Percentiles rank a stretch among this genome's conserved stretches.
These are phyloP conservation scores for Acanthurus leucopareius DNA, from an alignment of 2,797 vertebrate species.

Conservation along the genomic window DNA sequence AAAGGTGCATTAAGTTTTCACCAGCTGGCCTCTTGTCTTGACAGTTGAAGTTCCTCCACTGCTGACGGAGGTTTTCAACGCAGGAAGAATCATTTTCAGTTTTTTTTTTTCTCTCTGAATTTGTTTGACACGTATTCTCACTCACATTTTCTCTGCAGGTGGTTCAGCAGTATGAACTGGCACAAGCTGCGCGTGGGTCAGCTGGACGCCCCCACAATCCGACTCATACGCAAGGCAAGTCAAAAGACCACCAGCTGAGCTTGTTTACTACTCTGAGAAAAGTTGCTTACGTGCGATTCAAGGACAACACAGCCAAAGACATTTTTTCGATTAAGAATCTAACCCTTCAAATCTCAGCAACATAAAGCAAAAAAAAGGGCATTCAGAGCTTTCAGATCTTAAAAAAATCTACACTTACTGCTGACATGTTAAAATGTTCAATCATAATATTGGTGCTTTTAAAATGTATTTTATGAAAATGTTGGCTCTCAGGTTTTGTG, in stretches of 20 bases:
- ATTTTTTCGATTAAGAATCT: too few relatives aligned
- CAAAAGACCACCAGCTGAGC: neutral
- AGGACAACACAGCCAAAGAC: neutral
- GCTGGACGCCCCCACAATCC: conserved; percentile 84
- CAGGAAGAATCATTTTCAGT: neutral
- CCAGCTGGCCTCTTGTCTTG: neutral
- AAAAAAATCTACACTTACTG: too few relatives aligned
- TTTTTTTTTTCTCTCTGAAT: neutral
- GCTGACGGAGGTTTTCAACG: neutral
- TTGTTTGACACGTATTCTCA: neutral
- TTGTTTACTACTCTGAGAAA: neutral
- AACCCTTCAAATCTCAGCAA: too few relatives aligned
- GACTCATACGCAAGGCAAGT: conserved; percentile 85
- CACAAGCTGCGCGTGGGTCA: conserved; percentile 86
- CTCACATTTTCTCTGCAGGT: conserved; percentile 70
- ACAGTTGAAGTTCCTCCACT: neutral
- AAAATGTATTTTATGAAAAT: too few relatives aligned
- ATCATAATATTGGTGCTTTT: too few relatives aligned
- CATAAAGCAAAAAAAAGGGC: too few relatives aligned
- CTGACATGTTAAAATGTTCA: too few relatives aligned
- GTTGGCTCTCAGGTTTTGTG: too few relatives aligned
- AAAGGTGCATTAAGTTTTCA: neutral
- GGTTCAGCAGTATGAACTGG: conserved; percentile 88
- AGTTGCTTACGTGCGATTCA: neutral
- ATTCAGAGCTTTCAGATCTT: too few relatives aligned